A percentile compares a stretch with the other conserved stretches of the same genome.
Conservation (phyloP, 1,140 invertebrate species). For the Tenebrio molitor region DNA sequence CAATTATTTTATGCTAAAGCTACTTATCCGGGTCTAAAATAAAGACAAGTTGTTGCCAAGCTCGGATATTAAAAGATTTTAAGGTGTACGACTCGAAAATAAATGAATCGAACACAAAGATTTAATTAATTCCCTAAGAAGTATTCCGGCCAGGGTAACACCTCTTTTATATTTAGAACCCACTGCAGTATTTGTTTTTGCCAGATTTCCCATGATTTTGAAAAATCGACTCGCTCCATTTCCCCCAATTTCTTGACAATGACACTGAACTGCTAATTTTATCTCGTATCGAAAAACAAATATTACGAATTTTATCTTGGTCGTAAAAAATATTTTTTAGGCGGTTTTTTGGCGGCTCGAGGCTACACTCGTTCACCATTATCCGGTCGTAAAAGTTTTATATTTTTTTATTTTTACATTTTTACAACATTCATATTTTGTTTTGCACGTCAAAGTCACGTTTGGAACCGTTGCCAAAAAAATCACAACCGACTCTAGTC, state of each 20-base stretch:
- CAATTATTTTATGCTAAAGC: background rate
- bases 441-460: constrained; percentile 13
- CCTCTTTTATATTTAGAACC: too few species aligned
- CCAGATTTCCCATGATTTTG: too few species aligned
- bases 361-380: background rate
- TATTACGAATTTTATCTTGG: constrained; percentile 27
- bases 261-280: too few species aligned
- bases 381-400: constrained; percentile 1
- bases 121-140: background rate
- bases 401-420: constrained; percentile 7
- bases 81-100: background rate
- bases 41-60: background rate
- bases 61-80: background rate
- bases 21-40: background rate
- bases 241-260: background rate
- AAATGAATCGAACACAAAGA: background rate
- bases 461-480: background rate
- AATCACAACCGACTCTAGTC: background rate
- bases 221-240: too few species aligned
- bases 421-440: constrained; percentile 33
- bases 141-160: too few species aligned
- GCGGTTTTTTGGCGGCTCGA: constrained; percentile 3
- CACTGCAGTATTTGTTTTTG: too few species aligned
- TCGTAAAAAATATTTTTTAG: constrained; percentile 13
- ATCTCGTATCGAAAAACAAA: too few species aligned